Evolutionary conservation across 2,113 vertebrate species (phyloP).

Genomic region (Phalacrocorax brasilianus): DNA sequence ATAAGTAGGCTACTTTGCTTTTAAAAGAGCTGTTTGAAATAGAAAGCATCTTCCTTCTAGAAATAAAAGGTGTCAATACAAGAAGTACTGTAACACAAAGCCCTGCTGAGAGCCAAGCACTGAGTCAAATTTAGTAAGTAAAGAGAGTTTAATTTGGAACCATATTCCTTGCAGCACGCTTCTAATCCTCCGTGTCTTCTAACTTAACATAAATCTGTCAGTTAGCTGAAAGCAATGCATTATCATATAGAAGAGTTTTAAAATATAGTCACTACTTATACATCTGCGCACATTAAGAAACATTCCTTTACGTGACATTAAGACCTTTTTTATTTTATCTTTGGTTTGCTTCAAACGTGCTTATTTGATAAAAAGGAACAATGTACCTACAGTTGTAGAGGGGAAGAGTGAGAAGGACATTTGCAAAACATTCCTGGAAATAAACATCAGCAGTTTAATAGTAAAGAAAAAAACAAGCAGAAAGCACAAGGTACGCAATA

Average conservation of each 20-base stretch:
- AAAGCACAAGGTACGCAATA: slow-evolving; percentile 61
- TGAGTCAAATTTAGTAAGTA: slow-evolving; percentile 30
- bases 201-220: slow-evolving; percentile 83
- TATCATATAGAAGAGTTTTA: slow-evolving; percentile 63
- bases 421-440: slow-evolving; percentile 92
- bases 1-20: slow-evolving; percentile 64
- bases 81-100: slow-evolving; percentile 43
- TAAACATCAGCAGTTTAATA: slow-evolving; percentile 89
- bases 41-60: slow-evolving; percentile 56
- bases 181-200: slow-evolving; percentile 71
- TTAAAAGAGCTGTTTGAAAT: slow-evolving; percentile 18
- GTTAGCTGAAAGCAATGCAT: slow-evolving; percentile 73
- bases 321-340: slow-evolving; percentile 69
- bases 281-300: slow-evolving; percentile 65
- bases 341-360: slow-evolving; percentile 79
- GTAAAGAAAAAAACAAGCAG: slow-evolving; percentile 74
- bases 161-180: slow-evolving; percentile 27
- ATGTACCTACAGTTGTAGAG: slow-evolving; percentile 93
- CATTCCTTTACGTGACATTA: slow-evolving; percentile 75
- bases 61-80: slow-evolving; percentile 38
- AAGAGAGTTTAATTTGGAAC: slow-evolving; percentile 32
- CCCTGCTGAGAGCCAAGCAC: slow-evolving; percentile 62
- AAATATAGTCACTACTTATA: slow-evolving; percentile 67
- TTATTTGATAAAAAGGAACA: slow-evolving; percentile 90
- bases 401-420: slow-evolving; percentile 87